phyloP scores from a whole-genome alignment of 2,888 invertebrate genomes.

The Hypena proboscidalis region DNA sequence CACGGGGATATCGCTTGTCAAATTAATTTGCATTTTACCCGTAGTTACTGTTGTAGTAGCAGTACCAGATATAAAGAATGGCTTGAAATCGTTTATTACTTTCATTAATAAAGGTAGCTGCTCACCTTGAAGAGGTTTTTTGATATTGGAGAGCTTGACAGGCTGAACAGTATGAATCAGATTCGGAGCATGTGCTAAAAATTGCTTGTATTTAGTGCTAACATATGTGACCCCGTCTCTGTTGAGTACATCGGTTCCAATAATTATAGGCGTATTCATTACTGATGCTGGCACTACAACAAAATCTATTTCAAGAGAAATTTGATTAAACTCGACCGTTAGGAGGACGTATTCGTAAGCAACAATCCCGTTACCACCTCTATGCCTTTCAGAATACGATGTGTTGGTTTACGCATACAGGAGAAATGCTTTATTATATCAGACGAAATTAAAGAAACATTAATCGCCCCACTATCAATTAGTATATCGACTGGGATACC shows the following conservation, averaged over 20 bases:
- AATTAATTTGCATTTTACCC: background rate
- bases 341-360: background rate
- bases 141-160: background rate
- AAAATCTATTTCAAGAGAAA: background rate
- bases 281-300: background rate
- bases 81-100: background rate
- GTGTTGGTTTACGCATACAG: background rate
- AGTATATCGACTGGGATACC: conserved; percentile 6
- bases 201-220: no score
- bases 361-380: no score
- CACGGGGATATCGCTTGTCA: background rate
- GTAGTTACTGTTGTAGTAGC: background rate
- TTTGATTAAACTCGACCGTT: background rate
- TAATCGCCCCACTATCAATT: conserved; percentile 5
- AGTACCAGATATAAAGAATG: background rate
- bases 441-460: conserved; percentile 4
- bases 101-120: background rate
- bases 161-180: background rate
- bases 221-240: no score
- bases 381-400: background rate
- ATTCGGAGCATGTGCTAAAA: no score
- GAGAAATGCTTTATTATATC: conserved; percentile 2
- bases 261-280: no score
- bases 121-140: background rate
- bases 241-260: no score